Base-by-base conservation (phyloP, 2,797 vertebrate genomes). In the Hozukius guyotensis region DNA sequence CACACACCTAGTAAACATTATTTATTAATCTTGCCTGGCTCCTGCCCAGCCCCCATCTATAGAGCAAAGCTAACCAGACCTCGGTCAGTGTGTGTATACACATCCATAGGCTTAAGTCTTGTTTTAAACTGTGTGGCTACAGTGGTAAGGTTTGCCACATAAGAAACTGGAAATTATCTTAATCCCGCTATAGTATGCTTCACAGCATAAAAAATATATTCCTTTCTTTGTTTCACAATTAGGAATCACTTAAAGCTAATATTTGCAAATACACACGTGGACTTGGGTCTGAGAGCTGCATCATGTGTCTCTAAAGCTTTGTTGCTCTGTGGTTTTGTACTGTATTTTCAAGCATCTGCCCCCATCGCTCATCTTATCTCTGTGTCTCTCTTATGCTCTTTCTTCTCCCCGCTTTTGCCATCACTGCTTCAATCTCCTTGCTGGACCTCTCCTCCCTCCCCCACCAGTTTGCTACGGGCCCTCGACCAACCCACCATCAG, bases 401-500 rank as follows among this genome's bases (percentile, higher is more conserved):
- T 85, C 75, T 78, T 77, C 73, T 84, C 74, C 80, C 94, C 91
- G 95, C 96, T 97, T 49, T 97, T 96, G 75, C 81, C 96, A 95
- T 96, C 96, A 95, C 95, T 97, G 96, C 96, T 97, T 96, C 90
- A 91, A 87, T 87, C 87, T 91, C 75, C 89, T 89, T 89, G 79
- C 90, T 93, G 93, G 93, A 92, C 90, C 66, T 96, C 85, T 90
- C 80, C 88, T 88, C 78, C 81, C 95, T 94, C 95, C 94, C 87
- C 77, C 82, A 75, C 88, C 97, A 99, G 98, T 99, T 99, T 97
- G 97, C 97, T 92, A 96, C 98, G 92, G 98, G 98, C 95, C 98
- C 98, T 95, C 97, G 98, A 96, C 97, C 97, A 93, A 96, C 97
- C 95, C 98, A 99, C 96, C 98, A 99, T 95, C 98, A 99, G 98